phyloP scores from a whole-genome alignment of 2,797 vertebrate genomes.

The Carduelis carduelis region DNA sequence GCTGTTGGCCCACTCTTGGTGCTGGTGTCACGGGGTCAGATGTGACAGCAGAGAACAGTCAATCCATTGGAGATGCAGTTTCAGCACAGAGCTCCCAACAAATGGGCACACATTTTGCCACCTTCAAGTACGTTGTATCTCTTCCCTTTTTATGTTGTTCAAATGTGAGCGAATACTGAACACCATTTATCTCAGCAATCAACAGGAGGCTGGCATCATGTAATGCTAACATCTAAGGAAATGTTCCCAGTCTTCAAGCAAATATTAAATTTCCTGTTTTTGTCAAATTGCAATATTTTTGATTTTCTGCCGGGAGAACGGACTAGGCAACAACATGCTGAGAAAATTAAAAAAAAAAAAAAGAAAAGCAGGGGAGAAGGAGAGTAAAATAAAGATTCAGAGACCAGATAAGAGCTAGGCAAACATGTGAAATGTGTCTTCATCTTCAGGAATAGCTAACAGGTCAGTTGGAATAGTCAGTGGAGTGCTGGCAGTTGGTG shows the following conservation, averaged over 20 bases:
- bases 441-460: not conserved
- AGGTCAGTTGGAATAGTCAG: not conserved
- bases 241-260: not conserved
- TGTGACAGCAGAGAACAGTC: not conserved
- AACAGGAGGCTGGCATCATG: not conserved
- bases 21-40: not conserved
- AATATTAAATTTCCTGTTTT: not conserved
- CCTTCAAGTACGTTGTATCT: rapidly evolving
- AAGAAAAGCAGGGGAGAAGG: not conserved
- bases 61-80: not conserved
- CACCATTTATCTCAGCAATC: not conserved
- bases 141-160: not conserved
- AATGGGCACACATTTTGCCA: not conserved
- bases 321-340: not conserved
- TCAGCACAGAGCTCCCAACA: not conserved
- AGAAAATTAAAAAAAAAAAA: not conserved
- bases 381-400: not conserved
- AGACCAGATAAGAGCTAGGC: not conserved
- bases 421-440: not conserved
- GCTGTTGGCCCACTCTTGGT: not conserved
- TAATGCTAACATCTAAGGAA: not conserved
- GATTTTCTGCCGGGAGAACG: not conserved
- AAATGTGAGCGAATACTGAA: not conserved
- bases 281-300: not conserved
- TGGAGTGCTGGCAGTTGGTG: not conserved